Percentiles rank a stretch among this genome's conserved stretches.
These are phyloP conservation scores for Girardinus metallicus DNA, from an alignment of 2,797 vertebrate species.

Conservation along the genomic window DNA sequence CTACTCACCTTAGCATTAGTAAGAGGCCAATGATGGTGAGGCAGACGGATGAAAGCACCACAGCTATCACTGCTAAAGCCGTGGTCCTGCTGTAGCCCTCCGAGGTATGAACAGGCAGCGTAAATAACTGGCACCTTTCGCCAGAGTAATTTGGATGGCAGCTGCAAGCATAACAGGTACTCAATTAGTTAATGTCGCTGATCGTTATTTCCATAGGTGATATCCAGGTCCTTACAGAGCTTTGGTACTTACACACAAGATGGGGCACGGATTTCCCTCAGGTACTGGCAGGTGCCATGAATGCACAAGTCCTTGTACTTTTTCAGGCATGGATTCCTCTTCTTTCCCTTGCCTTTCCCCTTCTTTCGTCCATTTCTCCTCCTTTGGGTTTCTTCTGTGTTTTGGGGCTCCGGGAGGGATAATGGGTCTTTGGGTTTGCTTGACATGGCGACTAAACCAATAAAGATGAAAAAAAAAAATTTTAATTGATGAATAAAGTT, in stretches of 20 bases:
- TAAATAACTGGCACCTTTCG: constrained; percentile 88
- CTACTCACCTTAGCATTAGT: constrained; percentile 89
- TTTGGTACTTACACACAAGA: constrained; percentile 90
- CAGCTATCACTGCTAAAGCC: constrained; percentile 90
- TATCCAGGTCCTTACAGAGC: neutral
- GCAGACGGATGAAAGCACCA: constrained; percentile 93
- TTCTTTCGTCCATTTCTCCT: constrained; percentile 83
- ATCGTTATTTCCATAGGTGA: neutral
- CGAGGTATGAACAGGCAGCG: constrained; percentile 76
- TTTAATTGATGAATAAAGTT: neutral
- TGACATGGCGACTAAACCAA: constrained; percentile 85
- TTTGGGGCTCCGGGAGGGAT: constrained; percentile 75
- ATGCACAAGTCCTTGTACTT: constrained; percentile 96
- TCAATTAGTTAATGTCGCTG: neutral
- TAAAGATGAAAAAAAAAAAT: neutral
- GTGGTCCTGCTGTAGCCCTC: constrained; percentile 89
- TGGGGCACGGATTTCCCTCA: constrained; percentile 82
- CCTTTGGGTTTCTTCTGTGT: constrained; percentile 48
- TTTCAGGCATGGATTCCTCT: constrained; percentile 91
- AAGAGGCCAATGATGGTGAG: constrained; percentile 92
- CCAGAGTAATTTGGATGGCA: constrained; percentile 89
- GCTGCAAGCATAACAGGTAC: constrained; percentile 68
- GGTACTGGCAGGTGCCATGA: constrained; percentile 92
- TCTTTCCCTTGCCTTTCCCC: constrained; percentile 91
- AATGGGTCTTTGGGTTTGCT: constrained; percentile 88